A percentile compares a stretch with the other conserved stretches of the same genome.
phyloP scores from a whole-genome alignment of 2,113 vertebrate species.

The Pantherophis guttatus region DNA sequence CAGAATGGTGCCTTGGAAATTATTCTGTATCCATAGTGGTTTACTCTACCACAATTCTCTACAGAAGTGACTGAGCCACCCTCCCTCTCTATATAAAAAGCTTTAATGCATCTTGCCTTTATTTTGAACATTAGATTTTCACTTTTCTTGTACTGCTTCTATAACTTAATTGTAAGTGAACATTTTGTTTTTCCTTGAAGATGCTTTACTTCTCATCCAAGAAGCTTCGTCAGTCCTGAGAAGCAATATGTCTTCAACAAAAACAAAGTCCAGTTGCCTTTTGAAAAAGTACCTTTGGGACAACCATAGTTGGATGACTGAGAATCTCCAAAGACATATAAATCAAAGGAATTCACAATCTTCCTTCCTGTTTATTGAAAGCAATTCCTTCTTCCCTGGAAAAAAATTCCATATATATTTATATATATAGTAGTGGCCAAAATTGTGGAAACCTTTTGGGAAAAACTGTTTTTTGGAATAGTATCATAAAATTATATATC shows the following conservation, averaged over 20 bases:
- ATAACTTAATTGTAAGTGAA: neutral
- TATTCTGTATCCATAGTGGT: neutral
- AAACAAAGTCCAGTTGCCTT: no score
- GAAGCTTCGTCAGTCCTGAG: no score
- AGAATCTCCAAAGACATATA: neutral
- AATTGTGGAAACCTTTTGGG: no score
- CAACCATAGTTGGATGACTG: no score
- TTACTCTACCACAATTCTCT: neutral
- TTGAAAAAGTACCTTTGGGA: no score
- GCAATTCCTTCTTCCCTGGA: neutral
- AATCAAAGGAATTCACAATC: neutral
- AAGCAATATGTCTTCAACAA: no score
- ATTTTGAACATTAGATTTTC: neutral
- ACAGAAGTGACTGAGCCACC: neutral
- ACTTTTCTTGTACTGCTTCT: neutral
- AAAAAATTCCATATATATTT: neutral
- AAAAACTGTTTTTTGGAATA: no score
- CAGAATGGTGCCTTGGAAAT: neutral
- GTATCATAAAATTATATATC: no score
- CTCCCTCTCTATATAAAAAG: neutral
- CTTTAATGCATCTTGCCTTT: neutral
- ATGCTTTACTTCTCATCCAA: no score
- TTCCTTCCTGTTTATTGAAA: neutral
- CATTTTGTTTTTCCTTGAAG: no score
- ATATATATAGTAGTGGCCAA: neutral